Conservation (phyloP, 1,140 invertebrate genomes). For the Phymorhynchus buccinoides region DNA sequence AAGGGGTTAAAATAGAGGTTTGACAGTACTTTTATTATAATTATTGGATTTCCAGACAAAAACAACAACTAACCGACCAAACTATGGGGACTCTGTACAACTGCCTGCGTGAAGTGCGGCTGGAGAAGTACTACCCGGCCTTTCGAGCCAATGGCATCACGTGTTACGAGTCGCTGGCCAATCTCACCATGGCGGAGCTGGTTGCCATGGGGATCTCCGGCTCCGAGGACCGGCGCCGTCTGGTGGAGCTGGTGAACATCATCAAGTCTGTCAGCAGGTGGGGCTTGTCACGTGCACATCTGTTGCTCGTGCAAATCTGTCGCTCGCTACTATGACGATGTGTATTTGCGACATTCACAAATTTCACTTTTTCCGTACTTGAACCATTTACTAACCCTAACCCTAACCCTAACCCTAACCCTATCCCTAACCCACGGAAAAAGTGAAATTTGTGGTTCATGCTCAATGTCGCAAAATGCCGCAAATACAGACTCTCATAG, state of each 20-base stretch:
- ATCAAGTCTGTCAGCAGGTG: constrained; percentile 65
- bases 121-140: constrained; percentile 68
- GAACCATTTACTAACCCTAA: too few relatives aligned
- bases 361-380: too few relatives aligned
- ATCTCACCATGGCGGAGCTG: constrained; percentile 65
- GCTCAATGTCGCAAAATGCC: too few relatives aligned
- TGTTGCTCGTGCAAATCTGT: too few relatives aligned
- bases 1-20: too few relatives aligned
- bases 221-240: constrained; percentile 62
- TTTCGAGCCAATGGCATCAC: constrained; percentile 67
- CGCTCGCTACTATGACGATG: too few relatives aligned
- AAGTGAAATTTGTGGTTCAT: too few relatives aligned
- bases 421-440: too few relatives aligned
- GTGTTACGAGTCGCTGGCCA: constrained; percentile 64
- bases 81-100: constrained; percentile 69
- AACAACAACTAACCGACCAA: background rate
- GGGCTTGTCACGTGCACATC: constrained; percentile 34
- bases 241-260: constrained; percentile 68
- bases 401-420: too few relatives aligned
- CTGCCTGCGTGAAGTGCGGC: constrained; percentile 66
- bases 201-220: constrained; percentile 62
- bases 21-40: background rate
- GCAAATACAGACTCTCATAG: too few relatives aligned
- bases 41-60: background rate
- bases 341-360: too few relatives aligned